phyloP scores from a whole-genome alignment of 2,797 vertebrate genomes.

The Periophthalmus magnuspinnatus region DNA sequence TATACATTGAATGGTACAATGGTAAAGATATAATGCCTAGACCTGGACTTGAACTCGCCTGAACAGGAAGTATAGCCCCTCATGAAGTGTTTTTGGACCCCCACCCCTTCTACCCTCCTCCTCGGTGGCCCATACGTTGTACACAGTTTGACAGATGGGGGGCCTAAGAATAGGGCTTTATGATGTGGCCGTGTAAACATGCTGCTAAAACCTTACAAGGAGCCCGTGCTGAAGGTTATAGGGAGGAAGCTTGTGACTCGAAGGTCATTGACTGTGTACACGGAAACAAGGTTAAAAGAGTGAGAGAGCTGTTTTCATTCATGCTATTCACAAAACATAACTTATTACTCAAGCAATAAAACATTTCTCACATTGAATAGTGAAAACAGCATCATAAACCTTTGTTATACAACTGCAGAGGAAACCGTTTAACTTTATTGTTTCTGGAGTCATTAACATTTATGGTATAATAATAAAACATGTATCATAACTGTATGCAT shows the following conservation, averaged over 20 bases:
- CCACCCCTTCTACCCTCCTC: slow-evolving; percentile 5
- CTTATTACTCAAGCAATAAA: neutral
- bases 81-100: slow-evolving; percentile 30
- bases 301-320: slow-evolving; percentile 4
- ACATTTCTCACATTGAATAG: neutral
- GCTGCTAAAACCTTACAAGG: slow-evolving; percentile 24
- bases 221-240: slow-evolving; percentile 21
- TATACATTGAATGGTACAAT: neutral
- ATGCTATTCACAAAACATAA: neutral
- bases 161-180: slow-evolving; percentile 43
- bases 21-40: neutral
- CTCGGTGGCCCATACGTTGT: slow-evolving; percentile 15
- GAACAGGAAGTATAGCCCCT: slow-evolving; percentile 32
- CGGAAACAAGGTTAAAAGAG: slow-evolving; percentile 8
- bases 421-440: neutral
- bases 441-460: neutral
- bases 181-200: slow-evolving; percentile 44
- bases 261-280: slow-evolving; percentile 12
- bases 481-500: no score
- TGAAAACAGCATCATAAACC: neutral
- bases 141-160: slow-evolving; percentile 25
- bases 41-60: neutral
- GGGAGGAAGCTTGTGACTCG: slow-evolving; percentile 26
- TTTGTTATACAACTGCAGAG: neutral
- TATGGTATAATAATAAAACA: no score